phyloP scores from a whole-genome alignment of 2,888 invertebrate species.

The Hermodice carunculata region DNA sequence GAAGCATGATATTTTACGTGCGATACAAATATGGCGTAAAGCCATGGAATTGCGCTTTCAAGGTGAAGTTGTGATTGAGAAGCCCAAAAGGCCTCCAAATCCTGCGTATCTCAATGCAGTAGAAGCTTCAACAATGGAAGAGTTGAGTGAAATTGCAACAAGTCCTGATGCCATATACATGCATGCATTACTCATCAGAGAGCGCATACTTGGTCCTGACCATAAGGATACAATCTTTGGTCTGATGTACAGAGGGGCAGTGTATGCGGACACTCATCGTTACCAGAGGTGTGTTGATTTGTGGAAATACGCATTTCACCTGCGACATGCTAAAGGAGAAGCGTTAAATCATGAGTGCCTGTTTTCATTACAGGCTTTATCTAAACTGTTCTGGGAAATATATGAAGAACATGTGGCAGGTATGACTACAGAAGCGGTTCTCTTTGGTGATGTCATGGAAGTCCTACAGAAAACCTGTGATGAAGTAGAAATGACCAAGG shows the following conservation, averaged over 20 bases:
- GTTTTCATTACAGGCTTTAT: conserved; percentile 88
- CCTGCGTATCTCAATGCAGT: conserved; percentile 31
- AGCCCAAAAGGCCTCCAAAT: conserved; percentile 5
- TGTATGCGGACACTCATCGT: conserved; percentile 73
- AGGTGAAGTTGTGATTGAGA: not conserved
- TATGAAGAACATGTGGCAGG: conserved; percentile 64
- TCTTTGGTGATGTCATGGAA: conserved; percentile 79
- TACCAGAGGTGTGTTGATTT: conserved; percentile 89
- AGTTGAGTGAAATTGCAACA: conserved; percentile 42
- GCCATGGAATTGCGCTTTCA: conserved; percentile 78
- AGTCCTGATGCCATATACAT: conserved; percentile 69
- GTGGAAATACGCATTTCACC: conserved; percentile 86
- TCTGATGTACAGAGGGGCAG: conserved; percentile 73
- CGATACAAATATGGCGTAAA: conserved; percentile 77
- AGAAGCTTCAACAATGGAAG: conserved; percentile 48
- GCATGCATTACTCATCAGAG: conserved; percentile 89
- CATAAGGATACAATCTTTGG: conserved; percentile 90
- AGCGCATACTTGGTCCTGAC: conserved; percentile 85
- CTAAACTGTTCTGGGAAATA: conserved; percentile 81
- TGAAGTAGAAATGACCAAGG: conserved; percentile 6
- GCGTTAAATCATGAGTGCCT: conserved; percentile 82
- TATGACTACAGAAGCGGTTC: conserved; percentile 71
- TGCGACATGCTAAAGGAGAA: conserved; percentile 72
- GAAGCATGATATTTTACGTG: conserved; percentile 77
- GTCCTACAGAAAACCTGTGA: too few species aligned